Evolutionary conservation across 1,140 invertebrate species (phyloP).

Genomic region (Drosophila pandora): DNA sequence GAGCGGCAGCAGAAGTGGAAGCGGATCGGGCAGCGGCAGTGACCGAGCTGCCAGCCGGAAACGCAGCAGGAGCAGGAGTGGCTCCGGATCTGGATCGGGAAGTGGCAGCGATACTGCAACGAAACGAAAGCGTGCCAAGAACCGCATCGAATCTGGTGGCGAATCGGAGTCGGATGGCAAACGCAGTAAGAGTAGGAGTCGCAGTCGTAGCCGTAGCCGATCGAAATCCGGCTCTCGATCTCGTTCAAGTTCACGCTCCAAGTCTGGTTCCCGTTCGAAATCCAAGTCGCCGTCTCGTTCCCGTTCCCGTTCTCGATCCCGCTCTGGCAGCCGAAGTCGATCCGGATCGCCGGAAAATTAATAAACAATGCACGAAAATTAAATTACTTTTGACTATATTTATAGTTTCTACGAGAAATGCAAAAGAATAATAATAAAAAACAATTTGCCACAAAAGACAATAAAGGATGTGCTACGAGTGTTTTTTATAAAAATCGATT

Average conservation of each 20-base stretch:
- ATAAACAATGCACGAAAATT: background rate
- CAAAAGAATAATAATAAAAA: conserved; percentile 33
- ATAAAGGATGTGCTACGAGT: conserved; percentile 8
- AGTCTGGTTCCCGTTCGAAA: conserved; percentile 63
- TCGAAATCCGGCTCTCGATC: conserved; percentile 82
- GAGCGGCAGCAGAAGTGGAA: conserved; percentile 48
- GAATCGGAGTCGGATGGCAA: conserved; percentile 61
- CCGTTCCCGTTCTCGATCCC: conserved; percentile 75
- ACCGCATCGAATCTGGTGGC: conserved; percentile 83
- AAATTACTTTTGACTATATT: conserved; percentile 42
- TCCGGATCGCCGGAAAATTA: conserved; percentile 34
- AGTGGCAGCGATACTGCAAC: conserved; percentile 35
- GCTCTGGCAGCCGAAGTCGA: conserved; percentile 29
- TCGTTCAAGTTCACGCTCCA: conserved; percentile 58
- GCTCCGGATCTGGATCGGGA: conserved; percentile 10
- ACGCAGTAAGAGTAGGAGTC: background rate
- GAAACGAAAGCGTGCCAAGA: conserved; percentile 70
- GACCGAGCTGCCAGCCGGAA: conserved; percentile 63
- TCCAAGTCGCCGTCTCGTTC: conserved; percentile 65
- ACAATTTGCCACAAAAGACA: conserved; percentile 21
- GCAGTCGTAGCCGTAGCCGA: background rate
- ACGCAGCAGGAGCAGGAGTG: conserved; percentile 59
- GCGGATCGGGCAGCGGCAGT: conserved; percentile 46
- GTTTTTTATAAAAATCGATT: background rate
- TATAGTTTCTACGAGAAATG: conserved; percentile 37